These are phyloP conservation scores for Petromus typicus DNA, from an alignment of 2,113 vertebrate genomes.

Conservation along the genomic window DNA sequence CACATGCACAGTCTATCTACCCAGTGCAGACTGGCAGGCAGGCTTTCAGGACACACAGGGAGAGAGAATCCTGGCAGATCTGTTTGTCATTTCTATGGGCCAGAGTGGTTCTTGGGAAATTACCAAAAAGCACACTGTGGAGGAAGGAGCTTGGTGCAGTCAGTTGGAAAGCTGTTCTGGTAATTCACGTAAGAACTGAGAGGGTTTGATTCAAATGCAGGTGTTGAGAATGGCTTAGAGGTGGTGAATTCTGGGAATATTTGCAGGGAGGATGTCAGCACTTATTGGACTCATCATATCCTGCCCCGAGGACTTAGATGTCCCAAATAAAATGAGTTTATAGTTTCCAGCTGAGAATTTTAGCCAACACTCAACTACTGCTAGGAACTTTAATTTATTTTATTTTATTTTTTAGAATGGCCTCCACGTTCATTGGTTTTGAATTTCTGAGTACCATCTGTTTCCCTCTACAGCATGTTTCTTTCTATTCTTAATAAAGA, in stretches of 20 bases:
- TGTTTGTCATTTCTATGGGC: background rate
- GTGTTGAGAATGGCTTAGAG: slow-evolving; percentile 47
- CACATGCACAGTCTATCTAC: background rate
- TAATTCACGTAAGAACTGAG: background rate
- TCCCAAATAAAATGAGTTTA: slow-evolving; percentile 75
- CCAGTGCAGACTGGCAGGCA: background rate
- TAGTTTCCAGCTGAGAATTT: slow-evolving; percentile 74
- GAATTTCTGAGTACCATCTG: slow-evolving; percentile 63
- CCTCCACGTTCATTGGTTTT: slow-evolving; percentile 16
- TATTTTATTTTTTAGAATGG: slow-evolving; percentile 66
- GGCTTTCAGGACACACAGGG: background rate
- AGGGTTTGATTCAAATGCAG: slow-evolving; percentile 25
- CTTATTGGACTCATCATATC: slow-evolving; percentile 67
- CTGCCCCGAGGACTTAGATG: slow-evolving; percentile 70
- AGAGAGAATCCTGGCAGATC: background rate
- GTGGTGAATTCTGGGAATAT: slow-evolving; percentile 57
- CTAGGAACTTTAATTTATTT: slow-evolving; percentile 67
- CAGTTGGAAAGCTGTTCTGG: background rate
- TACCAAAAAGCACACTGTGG: background rate
- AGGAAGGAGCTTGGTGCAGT: background rate
- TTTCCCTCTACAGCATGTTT: slow-evolving; percentile 2
- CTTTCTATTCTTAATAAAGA: slow-evolving; percentile 7
- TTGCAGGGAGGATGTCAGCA: background rate
- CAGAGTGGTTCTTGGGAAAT: background rate
- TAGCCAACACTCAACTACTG: slow-evolving; percentile 65